Conservation (phyloP, 2,797 vertebrate genomes). For the Oreortyx pictus region DNA sequence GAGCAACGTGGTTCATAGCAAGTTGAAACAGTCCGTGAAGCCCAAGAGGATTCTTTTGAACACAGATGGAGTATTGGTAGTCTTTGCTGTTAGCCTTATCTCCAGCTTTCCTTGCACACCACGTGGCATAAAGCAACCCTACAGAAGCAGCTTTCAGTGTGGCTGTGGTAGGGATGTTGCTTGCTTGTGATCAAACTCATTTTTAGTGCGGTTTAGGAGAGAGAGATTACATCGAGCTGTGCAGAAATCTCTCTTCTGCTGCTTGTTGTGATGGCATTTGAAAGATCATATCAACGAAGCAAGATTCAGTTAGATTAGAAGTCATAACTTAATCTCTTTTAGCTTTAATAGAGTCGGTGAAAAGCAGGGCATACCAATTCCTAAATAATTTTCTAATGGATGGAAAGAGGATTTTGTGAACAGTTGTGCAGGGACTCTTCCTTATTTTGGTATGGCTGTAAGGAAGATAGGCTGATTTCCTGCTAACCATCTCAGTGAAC, state of each 20-base stretch:
- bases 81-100: not conserved
- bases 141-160: not conserved
- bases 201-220: not conserved
- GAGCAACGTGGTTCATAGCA: not conserved
- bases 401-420: not conserved
- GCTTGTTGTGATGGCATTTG: not conserved
- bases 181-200: not conserved
- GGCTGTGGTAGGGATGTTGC: rapidly evolving
- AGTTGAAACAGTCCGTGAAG: slow-evolving; percentile 8
- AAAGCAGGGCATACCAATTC: not conserved
- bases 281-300: not conserved
- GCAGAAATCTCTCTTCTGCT: not conserved
- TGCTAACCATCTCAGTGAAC: not conserved
- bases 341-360: not conserved
- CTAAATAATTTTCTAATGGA: not conserved
- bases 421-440: not conserved
- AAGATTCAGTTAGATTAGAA: not conserved
- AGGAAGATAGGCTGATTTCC: not conserved
- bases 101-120: not conserved
- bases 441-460: not conserved
- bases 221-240: not conserved
- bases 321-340: not conserved
- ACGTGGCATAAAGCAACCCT: not conserved
- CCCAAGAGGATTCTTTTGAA: not conserved
- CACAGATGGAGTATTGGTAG: not conserved